Base-by-base conservation (phyloP, 2,113 vertebrate genomes). In the Thalassarche chlororhynchos region DNA sequence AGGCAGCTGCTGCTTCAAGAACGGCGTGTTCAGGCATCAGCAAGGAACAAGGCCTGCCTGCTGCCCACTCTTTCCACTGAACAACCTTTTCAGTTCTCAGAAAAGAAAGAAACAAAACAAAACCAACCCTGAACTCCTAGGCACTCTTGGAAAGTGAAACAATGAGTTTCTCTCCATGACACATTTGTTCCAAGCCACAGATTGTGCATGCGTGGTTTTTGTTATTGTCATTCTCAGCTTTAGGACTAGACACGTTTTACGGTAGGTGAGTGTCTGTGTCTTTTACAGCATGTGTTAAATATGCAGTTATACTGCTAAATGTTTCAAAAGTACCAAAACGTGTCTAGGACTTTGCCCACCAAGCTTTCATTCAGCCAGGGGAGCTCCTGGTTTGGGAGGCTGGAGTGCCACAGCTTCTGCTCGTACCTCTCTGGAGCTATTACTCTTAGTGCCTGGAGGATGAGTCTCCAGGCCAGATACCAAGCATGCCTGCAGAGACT, bases 121-220 rank as follows among this genome's bases (percentile, higher is more conserved):
- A 89, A 36, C 1, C 61, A 72, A 9, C 47, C 28, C 57, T 10
- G 5, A 51, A 47, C 65, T 76, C 38, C 3, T 12, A 72, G 32
- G n/a, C 32, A 20, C n/a, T 57, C 70, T 79, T 92, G 82, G 83
- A 93, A 93, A 91, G 58, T 57, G 78, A 90, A 95, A 84, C 40
- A 54, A 68, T 19, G 40, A 34, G 20, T 80, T 88, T 69, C 34
- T 94, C 15, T 70, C 82, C 46, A 3, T 92, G 88, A 92, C 76
- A 78, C 42, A 31, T 90, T 95, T 89, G 46, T 93, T 93, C 76
- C 90, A 86, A 90, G 52, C 76, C 80, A 70, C 71, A 86, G 71
- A 74, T 28, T 66, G 26, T 89, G 58, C n/a, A 12, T 28, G 17
- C 1, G 1, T 80, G 40, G 28, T 87, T 95, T 94, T 83, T 94